Conservation (phyloP, 2,113 vertebrate genomes). For the Chionis minor region DNA sequence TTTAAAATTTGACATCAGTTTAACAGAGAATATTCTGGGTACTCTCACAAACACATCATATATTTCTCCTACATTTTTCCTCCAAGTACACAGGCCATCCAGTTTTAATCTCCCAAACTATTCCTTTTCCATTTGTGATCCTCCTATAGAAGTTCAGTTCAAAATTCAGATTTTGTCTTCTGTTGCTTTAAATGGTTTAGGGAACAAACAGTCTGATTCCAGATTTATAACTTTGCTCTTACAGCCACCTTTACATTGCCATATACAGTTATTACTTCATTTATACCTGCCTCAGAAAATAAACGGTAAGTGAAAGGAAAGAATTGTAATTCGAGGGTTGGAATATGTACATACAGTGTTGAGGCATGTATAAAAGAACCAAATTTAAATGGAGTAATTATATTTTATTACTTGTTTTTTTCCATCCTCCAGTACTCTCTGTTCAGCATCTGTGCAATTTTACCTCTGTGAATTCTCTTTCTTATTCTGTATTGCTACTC, state of each 20-base stretch:
- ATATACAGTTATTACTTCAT: neutral
- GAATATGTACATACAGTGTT: neutral
- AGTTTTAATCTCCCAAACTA: neutral
- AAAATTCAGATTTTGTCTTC: neutral
- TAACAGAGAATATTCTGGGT: conserved; percentile 1
- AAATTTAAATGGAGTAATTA: neutral
- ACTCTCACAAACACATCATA: neutral
- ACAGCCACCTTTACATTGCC: neutral
- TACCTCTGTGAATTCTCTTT: neutral
- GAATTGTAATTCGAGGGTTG: neutral
- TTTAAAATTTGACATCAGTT: conserved; percentile 12
- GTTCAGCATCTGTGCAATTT: neutral
- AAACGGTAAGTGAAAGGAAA: neutral
- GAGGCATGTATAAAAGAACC: neutral
- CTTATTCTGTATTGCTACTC: neutral
- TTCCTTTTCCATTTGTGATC: neutral
- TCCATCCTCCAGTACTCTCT: neutral
- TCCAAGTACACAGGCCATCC: neutral
- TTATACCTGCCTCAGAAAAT: neutral
- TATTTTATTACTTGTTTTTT: neutral
- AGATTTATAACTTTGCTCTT: neutral
- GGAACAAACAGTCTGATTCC: neutral
- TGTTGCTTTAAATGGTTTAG: neutral
- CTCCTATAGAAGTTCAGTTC: neutral
- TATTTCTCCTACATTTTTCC: neutral